These are phyloP conservation scores for Uria lomvia DNA, from an alignment of 2,113 vertebrate genomes.

Conservation along the genomic window DNA sequence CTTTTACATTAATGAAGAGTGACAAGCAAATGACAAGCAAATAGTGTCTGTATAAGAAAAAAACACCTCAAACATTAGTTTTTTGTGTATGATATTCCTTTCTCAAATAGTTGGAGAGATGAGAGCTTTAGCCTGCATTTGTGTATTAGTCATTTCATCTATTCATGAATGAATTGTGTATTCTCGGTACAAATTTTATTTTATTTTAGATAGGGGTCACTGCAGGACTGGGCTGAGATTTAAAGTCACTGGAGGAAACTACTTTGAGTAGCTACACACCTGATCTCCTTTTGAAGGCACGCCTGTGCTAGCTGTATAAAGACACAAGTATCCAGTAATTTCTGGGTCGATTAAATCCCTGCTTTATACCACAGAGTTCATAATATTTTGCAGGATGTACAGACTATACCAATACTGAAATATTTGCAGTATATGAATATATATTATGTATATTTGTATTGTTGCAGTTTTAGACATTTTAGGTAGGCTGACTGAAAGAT, in stretches of 20 bases:
- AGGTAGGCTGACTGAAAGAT: neutral
- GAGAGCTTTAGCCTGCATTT: slow-evolving; percentile 17
- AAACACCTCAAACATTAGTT: neutral
- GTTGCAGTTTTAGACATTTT: neutral
- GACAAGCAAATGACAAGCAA: neutral
- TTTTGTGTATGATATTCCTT: slow-evolving; percentile 6
- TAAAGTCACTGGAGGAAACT: neutral
- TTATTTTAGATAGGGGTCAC: slow-evolving; percentile 27
- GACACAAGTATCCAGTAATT: neutral
- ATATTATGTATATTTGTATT: neutral
- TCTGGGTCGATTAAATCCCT: neutral
- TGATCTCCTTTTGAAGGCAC: neutral
- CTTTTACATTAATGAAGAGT: neutral
- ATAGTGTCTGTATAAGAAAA: neutral
- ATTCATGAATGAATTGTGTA: neutral
- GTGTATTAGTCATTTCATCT: slow-evolving; percentile 10
- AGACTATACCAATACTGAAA: neutral
- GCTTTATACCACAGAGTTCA: neutral
- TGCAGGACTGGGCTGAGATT: neutral
- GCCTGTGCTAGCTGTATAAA: neutral
- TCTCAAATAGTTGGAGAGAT: slow-evolving; percentile 35
- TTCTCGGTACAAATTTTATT: neutral
- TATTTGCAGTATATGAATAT: neutral
- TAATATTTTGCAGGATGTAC: neutral
- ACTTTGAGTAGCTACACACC: neutral